Percentiles rank a stretch among this genome's conserved stretches.
Conservation (phyloP, 92 coral and sea anemone species). For the Epizoanthus scotinus region DNA sequence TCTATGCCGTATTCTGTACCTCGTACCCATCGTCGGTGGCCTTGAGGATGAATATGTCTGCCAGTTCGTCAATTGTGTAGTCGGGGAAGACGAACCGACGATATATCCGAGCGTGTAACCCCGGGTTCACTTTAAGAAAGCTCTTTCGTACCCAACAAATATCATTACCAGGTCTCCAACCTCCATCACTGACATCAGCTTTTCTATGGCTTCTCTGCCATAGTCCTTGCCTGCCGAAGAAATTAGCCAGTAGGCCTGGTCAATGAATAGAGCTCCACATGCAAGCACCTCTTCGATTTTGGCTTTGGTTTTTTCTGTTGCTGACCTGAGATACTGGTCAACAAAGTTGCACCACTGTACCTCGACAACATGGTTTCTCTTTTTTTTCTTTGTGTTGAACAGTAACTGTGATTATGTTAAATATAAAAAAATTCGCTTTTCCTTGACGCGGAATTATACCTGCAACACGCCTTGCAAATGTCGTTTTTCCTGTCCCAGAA, state of each 20-base stretch:
- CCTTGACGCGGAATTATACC: no score
- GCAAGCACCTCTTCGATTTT: constrained; percentile 12
- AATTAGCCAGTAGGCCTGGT: constrained; percentile 12
- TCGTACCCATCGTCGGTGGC: neutral
- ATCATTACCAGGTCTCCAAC: neutral
- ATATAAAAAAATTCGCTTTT: no score
- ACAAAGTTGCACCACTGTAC: constrained; percentile 21
- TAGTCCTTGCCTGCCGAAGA: neutral
- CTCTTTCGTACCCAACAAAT: neutral
- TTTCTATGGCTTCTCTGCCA: neutral
- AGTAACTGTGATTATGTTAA: neutral
- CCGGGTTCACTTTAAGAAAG: neutral
- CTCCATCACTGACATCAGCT: constrained; percentile 1
- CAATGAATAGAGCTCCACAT: constrained; percentile 11
- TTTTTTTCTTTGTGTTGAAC: constrained; percentile 15
- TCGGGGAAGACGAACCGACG: neutral
- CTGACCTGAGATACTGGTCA: constrained; percentile 24
- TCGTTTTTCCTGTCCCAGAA: no score
- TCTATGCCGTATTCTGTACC: neutral
- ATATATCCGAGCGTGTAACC: neutral
- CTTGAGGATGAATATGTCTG: neutral
- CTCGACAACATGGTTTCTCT: constrained; percentile 6
- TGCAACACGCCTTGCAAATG: no score
- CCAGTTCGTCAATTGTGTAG: neutral
- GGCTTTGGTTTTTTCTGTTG: constrained; percentile 25